Percentiles rank a stretch among this genome's conserved stretches.
Conservation (phyloP, 2,797 vertebrate genomes). For the Todus mexicanus region DNA sequence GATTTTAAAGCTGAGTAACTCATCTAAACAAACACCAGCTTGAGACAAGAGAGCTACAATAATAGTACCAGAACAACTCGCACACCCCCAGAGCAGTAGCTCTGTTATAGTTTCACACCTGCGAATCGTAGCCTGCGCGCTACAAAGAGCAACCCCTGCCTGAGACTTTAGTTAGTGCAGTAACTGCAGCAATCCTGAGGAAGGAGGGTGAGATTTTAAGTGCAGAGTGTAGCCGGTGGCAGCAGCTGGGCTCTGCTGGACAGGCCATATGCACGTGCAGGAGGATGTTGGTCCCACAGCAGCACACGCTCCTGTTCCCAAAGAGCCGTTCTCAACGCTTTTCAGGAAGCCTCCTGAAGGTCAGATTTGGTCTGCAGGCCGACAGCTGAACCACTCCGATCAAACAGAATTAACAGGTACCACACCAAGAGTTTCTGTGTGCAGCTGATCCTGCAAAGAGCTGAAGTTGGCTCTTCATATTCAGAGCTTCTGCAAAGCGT, state of each 20-base stretch:
- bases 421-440: not conserved
- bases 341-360: not conserved
- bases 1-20: not conserved
- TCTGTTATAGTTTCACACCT: not conserved
- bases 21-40: not conserved
- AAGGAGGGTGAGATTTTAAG: not conserved
- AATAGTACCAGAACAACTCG: not conserved
- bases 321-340: not conserved
- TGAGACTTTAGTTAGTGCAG: not conserved
- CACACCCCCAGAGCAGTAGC: not conserved
- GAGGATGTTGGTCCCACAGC: not conserved
- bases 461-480: not conserved
- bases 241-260: not conserved
- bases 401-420: not conserved
- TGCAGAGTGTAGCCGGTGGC: fast-evolving
- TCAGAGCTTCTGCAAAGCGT: not conserved
- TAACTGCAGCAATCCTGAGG: not conserved
- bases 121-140: not conserved
- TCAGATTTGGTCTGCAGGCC: not conserved
- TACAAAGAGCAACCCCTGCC: not conserved
- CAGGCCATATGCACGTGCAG: not conserved
- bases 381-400: not conserved
- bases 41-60: not conserved
- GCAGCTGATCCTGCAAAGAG: not conserved
- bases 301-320: not conserved